phyloP scores from a whole-genome alignment of 2,113 vertebrate species.

The Cinclus mexicanus region DNA sequence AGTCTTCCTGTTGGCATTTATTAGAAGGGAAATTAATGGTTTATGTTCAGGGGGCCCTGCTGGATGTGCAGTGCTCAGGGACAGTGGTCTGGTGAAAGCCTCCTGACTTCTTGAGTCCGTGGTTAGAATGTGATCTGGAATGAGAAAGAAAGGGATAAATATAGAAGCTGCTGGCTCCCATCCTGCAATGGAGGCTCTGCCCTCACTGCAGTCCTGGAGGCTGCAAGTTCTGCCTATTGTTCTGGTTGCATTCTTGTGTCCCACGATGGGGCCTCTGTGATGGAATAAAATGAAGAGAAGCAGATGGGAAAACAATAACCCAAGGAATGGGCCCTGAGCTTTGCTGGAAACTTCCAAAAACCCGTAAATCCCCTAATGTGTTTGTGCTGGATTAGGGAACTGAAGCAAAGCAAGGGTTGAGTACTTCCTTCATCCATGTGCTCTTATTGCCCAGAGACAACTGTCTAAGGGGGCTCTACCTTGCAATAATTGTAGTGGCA shows the following conservation, averaged over 20 bases:
- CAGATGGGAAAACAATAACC: constrained; percentile 65
- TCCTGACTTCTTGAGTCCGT: background rate
- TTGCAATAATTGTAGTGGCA: background rate
- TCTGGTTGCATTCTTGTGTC: constrained; percentile 57
- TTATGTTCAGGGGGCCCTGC: background rate
- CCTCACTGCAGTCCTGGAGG: constrained; percentile 37
- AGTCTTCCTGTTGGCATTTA: constrained; percentile 51
- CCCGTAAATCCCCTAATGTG: constrained; percentile 49
- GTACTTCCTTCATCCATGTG: background rate
- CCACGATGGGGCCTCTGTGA: constrained; percentile 46
- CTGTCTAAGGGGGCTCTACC: background rate
- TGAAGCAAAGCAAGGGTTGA: constrained; percentile 22
- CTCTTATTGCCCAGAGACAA: background rate
- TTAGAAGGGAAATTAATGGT: constrained; percentile 34
- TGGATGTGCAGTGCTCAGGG: background rate
- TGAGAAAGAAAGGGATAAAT: constrained; percentile 55
- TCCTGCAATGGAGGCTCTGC: constrained; percentile 6
- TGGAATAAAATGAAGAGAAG: constrained; percentile 64
- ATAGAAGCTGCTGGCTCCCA: constrained; percentile 31
- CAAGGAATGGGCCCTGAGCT: constrained; percentile 30
- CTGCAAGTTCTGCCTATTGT: constrained; percentile 64
- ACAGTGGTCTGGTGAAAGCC: background rate
- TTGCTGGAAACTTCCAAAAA: constrained; percentile 56
- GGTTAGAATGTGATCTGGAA: constrained; percentile 18
- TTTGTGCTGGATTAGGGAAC: constrained; percentile 52